Percentiles rank a stretch among this genome's conserved stretches.
phyloP scores from a whole-genome alignment of 2,797 vertebrate species.

The Tokudaia tokunoshimensis region DNA sequence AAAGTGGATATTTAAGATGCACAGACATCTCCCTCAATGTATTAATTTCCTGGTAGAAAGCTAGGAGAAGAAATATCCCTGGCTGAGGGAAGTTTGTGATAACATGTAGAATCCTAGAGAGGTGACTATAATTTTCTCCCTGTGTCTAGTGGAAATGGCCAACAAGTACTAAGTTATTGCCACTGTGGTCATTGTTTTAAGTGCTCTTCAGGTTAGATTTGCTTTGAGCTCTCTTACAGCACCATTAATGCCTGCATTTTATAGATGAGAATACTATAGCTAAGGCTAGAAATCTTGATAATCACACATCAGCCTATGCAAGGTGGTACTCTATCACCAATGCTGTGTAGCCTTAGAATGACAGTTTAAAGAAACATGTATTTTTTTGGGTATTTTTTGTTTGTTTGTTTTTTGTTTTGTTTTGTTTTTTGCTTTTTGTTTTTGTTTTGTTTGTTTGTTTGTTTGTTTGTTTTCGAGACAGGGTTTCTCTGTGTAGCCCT shows the following conservation, averaged over 20 bases:
- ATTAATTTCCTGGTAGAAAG: slow-evolving; percentile 32
- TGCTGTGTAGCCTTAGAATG: background rate
- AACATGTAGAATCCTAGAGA: background rate
- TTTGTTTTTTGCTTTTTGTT: too few species aligned
- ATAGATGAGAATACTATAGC: background rate
- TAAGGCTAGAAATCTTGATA: background rate
- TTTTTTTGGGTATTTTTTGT: background rate
- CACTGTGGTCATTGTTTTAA: background rate
- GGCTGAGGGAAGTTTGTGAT: background rate
- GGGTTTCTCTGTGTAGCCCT: too few species aligned
- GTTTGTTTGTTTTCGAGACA: too few species aligned
- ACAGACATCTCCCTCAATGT: slow-evolving; percentile 18
- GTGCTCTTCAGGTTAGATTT: background rate
- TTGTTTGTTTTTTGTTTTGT: too few species aligned
- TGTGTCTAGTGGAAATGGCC: background rate
- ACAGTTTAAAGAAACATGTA: background rate
- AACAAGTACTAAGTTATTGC: background rate
- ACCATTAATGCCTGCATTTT: background rate
- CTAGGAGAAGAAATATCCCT: background rate
- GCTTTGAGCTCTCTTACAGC: background rate
- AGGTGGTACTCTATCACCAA: background rate
- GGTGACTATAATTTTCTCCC: background rate
- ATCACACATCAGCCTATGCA: background rate
- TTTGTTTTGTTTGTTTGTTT: too few species aligned
- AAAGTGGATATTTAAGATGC: slow-evolving; percentile 59